A percentile compares a stretch with the other conserved stretches of the same genome.
Conservation (phyloP, 2,797 vertebrate genomes). For the Cossypha polioptera region DNA sequence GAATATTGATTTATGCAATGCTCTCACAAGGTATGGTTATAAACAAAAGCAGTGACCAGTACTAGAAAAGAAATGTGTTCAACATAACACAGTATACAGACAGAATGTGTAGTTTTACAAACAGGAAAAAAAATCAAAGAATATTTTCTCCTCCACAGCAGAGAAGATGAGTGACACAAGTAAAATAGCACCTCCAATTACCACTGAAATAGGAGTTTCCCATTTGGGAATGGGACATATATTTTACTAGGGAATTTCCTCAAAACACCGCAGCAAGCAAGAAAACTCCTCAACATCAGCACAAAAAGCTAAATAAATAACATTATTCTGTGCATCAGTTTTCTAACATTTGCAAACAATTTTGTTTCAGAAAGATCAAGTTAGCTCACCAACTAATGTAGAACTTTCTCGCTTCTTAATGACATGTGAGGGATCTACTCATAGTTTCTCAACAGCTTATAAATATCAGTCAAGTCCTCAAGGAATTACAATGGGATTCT, state of each 20-base stretch:
- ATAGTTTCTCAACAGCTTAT: neutral
- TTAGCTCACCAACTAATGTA: accelerated
- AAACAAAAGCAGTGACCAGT: neutral
- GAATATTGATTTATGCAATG: neutral
- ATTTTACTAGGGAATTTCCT: neutral
- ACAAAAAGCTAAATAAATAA: neutral
- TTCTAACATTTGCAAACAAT: neutral
- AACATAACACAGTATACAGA: neutral
- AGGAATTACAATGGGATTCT: neutral
- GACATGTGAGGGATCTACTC: neutral
- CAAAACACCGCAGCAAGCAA: neutral
- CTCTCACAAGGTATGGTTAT: neutral
- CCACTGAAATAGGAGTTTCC: neutral
- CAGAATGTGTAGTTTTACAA: neutral
- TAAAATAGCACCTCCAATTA: neutral
- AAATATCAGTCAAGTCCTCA: neutral
- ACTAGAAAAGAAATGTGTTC: neutral
- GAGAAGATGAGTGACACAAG: neutral
- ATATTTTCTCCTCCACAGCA: neutral
- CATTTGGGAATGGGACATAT: too few species aligned
- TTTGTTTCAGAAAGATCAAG: neutral
- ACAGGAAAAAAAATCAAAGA: neutral
- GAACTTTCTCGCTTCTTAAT: neutral
- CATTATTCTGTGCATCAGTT: neutral
- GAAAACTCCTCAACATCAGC: neutral